phyloP scores from a whole-genome alignment of 2,113 vertebrate species.

The Periophthalmodon schlosseri region DNA sequence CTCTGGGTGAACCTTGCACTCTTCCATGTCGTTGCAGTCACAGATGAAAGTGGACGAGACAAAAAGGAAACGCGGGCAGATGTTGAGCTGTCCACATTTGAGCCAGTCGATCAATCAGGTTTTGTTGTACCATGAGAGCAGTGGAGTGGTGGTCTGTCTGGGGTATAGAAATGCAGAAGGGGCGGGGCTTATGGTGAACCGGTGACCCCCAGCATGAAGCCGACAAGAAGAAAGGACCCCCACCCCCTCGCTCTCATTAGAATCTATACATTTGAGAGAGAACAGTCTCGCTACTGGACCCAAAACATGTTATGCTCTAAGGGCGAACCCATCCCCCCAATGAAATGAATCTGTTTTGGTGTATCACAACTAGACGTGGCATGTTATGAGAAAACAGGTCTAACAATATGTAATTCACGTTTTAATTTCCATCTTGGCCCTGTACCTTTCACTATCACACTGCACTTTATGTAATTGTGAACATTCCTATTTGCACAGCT shows the following conservation, averaged over 20 bases:
- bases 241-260: conserved; percentile 11
- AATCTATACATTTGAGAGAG: conserved; percentile 32
- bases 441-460: too few relatives aligned
- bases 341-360: background rate
- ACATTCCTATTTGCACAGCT: too few relatives aligned
- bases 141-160: conserved; percentile 36
- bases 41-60: conserved; percentile 1
- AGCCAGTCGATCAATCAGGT: conserved; percentile 44
- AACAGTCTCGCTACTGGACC: background rate
- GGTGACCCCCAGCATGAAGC: conserved; percentile 44
- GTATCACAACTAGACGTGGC: too few relatives aligned
- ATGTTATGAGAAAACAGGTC: too few relatives aligned
- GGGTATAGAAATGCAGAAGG: conserved; percentile 18
- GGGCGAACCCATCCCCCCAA: background rate
- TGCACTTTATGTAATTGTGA: too few relatives aligned
- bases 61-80: conserved; percentile 33
- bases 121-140: conserved; percentile 52
- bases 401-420: background rate
- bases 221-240: conserved; percentile 24
- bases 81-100: conserved; percentile 34
- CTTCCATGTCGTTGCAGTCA: conserved; percentile 7
- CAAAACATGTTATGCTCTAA: background rate
- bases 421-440: background rate
- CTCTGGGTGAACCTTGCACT: background rate
- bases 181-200: conserved; percentile 39